A percentile compares a stretch with the other conserved stretches of the same genome.
Evolutionary conservation across 2,888 invertebrate genomes (phyloP).

Genomic region (Lasius fuliginosus): DNA sequence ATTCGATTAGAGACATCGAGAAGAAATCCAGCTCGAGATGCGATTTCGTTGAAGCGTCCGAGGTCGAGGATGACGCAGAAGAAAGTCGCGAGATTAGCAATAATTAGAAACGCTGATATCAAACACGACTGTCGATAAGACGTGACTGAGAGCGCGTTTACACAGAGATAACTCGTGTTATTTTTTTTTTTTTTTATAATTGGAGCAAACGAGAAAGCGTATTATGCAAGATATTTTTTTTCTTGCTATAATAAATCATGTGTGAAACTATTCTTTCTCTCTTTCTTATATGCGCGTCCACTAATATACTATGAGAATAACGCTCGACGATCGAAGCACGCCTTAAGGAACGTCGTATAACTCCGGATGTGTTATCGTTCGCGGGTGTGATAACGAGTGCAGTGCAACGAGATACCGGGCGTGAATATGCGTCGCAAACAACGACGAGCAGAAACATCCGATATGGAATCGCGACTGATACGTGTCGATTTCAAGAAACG

Average conservation of each 20-base stretch:
- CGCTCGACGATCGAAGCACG: neutral
- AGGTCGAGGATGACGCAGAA: slow-evolving; percentile 59
- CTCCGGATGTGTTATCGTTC: slow-evolving; percentile 75
- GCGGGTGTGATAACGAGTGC: slow-evolving; percentile 64
- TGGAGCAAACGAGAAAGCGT: neutral
- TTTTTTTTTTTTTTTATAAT: too few relatives aligned
- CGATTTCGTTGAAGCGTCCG: slow-evolving; percentile 63
- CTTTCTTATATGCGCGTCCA: neutral
- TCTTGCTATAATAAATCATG: too few relatives aligned
- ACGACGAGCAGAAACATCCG: slow-evolving; percentile 6
- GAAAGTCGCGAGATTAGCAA: slow-evolving; percentile 34
- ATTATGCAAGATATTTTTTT: neutral
- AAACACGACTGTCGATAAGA: neutral
- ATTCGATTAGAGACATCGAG: slow-evolving; percentile 66
- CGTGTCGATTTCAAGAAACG: slow-evolving; percentile 4
- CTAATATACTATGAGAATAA: neutral
- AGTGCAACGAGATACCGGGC: slow-evolving; percentile 67
- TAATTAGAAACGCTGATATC: slow-evolving; percentile 4
- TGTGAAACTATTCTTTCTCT: neutral
- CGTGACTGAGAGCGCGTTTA: neutral
- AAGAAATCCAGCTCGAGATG: slow-evolving; percentile 70
- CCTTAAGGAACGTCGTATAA: slow-evolving; percentile 63
- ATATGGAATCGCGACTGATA: neutral
- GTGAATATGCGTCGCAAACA: slow-evolving; percentile 24
- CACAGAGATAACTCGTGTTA: neutral